Percentiles rank a stretch among this genome's conserved stretches.
phyloP scores from a whole-genome alignment of 2,888 invertebrate genomes.

The Cryptophagus acutangulus region DNA sequence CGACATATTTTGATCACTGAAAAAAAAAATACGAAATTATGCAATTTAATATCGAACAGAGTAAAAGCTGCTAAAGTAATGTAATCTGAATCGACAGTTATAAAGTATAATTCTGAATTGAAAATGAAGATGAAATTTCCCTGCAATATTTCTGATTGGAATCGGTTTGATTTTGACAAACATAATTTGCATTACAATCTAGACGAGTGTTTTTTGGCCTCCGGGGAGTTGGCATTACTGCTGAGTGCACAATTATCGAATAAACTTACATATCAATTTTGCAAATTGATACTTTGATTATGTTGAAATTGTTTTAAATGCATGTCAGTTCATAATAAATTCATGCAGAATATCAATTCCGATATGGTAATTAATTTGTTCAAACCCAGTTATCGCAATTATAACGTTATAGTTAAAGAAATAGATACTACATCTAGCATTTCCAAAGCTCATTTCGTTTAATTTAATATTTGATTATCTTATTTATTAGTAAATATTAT shows the following conservation, averaged over 20 bases:
- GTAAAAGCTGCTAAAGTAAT: too few relatives aligned
- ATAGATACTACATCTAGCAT: neutral
- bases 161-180: slow-evolving; percentile 38
- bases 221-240: slow-evolving; percentile 38
- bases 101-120: neutral
- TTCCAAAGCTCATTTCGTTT: neutral
- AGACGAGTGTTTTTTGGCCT: slow-evolving; percentile 33
- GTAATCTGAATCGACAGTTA: neutral
- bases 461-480: neutral
- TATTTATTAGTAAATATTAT: neutral
- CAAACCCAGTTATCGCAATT: neutral
- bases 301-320: slow-evolving; percentile 17
- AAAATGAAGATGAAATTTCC: slow-evolving; percentile 6
- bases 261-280: slow-evolving; percentile 48
- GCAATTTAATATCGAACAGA: neutral
- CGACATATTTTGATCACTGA: slow-evolving; percentile 44
- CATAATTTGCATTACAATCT: slow-evolving; percentile 47
- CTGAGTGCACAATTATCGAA: slow-evolving; percentile 48
- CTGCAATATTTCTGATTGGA: slow-evolving; percentile 23
- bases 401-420: neutral
- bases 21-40: slow-evolving; percentile 23
- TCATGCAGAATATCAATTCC: too few relatives aligned
- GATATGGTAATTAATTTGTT: neutral
- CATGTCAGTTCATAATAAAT: too few relatives aligned
- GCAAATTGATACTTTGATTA: slow-evolving; percentile 38